Evolutionary conservation across 1,140 invertebrate genomes (phyloP).

Genomic region (Eriosoma lanigerum): DNA sequence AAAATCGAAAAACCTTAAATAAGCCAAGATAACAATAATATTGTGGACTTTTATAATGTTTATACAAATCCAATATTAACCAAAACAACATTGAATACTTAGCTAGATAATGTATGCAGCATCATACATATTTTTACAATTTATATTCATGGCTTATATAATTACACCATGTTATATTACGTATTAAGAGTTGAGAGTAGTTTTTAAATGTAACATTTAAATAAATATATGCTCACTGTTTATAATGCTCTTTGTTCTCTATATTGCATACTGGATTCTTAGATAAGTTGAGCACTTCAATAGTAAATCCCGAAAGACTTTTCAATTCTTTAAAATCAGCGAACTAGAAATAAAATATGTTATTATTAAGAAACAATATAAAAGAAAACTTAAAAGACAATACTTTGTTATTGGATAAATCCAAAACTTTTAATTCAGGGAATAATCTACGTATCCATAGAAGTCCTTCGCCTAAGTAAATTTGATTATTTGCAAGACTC

Average conservation of each 20-base stretch:
- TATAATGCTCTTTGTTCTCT: constrained; percentile 45
- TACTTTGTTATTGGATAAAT: constrained; percentile 34
- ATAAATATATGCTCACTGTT: not conserved
- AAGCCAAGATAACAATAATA: no score
- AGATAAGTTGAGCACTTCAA: constrained; percentile 22
- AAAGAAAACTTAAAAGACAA: not conserved
- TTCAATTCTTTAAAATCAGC: constrained; percentile 37
- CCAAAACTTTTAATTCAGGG: constrained; percentile 43
- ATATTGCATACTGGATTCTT: constrained; percentile 35
- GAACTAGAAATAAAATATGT: constrained; percentile 19
- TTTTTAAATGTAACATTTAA: no score
- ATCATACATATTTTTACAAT: no score
- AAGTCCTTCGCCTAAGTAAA: constrained; percentile 38
- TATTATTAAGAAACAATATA: not conserved
- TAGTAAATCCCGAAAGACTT: constrained; percentile 9
- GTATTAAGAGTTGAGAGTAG: no score
- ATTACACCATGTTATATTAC: no score
- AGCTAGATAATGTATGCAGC: no score
- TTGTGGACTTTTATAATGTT: no score
- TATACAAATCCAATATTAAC: no score
- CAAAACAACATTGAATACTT: no score
- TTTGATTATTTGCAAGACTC: constrained; percentile 41
- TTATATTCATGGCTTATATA: no score
- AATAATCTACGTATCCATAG: constrained; percentile 45
- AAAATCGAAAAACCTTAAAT: no score